Base-by-base conservation (phyloP, 1,140 invertebrate species). In the Drosophila gunungcola region DNA sequence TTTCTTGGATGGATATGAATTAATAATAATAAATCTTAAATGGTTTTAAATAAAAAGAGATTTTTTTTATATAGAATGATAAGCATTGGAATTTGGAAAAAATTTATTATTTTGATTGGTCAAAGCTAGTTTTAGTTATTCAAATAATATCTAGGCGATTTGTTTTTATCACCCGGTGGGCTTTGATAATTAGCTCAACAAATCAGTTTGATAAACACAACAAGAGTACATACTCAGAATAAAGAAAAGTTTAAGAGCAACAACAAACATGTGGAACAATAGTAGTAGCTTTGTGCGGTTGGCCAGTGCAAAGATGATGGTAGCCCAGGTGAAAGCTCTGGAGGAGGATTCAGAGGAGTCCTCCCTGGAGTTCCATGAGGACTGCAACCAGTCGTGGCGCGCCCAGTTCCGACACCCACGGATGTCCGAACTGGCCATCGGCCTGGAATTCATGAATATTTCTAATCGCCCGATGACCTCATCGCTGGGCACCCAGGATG, bases 341-440 rank as follows among this genome's bases (percentile, higher is more conserved):
- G 72, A 54, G 53, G 29, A 13, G 16, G n/a, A 21, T 2, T 29
- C 21, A 3, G 70, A 85, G n/a, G 43, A 56, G 9, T 41, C 38
- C 2, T 42, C 72, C 1, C 39, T 89, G 12, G 56, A 80, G 1
- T 73, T 48, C 25, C 48, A 83, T 13, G 83, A 89, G 39, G 46
- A 38, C 12, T 25, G 41, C 9, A 80, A 67, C 36, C 12, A n/a
- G 3, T 29, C 16, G 1, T 89, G 68, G 72, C 83, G 83, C 16
- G 11, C n/a, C 0, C 46, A 73, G 3, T 82, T 10, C 11, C 42
- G 36, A 2, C 58, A 73, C 49, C 70, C 80, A 0, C 4, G 12
- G 5, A n/a, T 82, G 36, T 79, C 62, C 6, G 13, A 25, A 0
- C 6, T 21, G 6, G 39, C 45, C 4, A 68, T 84, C 34, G 80